phyloP scores from a whole-genome alignment of 2,113 vertebrate species.

The Hippocampus barbouri region DNA sequence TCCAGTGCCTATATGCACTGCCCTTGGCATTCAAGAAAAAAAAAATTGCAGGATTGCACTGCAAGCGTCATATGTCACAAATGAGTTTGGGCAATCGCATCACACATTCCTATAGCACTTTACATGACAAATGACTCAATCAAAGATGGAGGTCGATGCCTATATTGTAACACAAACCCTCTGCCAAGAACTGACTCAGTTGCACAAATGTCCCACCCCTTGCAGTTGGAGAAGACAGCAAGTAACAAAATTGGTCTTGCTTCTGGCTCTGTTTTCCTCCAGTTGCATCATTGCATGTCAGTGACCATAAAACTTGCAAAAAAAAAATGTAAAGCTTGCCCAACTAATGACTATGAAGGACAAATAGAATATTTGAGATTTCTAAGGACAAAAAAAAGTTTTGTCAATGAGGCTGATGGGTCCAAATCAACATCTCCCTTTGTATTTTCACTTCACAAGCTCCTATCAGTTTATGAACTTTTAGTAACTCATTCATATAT shows the following conservation, averaged over 20 bases:
- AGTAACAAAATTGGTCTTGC: conserved; percentile 22
- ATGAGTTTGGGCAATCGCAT: neutral
- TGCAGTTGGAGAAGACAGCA: conserved; percentile 28
- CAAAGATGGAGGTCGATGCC: neutral
- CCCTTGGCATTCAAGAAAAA: neutral
- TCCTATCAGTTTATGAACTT: conserved; percentile 7
- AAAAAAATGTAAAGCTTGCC: neutral
- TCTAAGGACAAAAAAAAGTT: neutral
- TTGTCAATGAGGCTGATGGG: conserved; percentile 13
- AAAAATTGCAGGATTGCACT: neutral
- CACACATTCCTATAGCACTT: neutral
- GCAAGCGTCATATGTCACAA: neutral
- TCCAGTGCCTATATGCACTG: neutral
- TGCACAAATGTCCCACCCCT: conserved; percentile 2
- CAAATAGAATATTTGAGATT: neutral
- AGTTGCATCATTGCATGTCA: conserved; percentile 57
- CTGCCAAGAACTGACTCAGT: conserved; percentile 5
- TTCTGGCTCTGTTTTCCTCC: conserved; percentile 45
- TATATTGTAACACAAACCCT: neutral
- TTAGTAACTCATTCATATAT: conserved; percentile 4
- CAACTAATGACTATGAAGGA: conserved; percentile 1
- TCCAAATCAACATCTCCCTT: conserved; percentile 16
- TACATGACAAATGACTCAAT: neutral
- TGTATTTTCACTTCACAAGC: conserved; percentile 10
- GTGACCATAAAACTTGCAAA: conserved; percentile 44